These are phyloP conservation scores for Microplitis deprimator DNA, from an alignment of 2,888 invertebrate genomes.

Conservation along the genomic window DNA sequence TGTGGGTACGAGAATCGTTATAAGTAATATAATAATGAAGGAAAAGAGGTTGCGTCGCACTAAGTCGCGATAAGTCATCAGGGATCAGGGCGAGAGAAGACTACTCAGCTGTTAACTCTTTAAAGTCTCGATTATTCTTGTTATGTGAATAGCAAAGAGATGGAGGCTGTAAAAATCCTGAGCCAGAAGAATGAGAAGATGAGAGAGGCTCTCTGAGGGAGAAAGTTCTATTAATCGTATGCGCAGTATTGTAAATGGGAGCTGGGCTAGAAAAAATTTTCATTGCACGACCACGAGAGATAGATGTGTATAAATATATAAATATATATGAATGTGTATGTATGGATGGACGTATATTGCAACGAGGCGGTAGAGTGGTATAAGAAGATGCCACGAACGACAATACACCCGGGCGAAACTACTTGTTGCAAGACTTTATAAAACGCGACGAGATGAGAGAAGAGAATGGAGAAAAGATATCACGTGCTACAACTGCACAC, in stretches of 20 bases:
- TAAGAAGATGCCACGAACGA: slow-evolving; percentile 42
- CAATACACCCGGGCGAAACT: slow-evolving; percentile 35
- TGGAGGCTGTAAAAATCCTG: not conserved
- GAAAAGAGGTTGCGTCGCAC: slow-evolving; percentile 39
- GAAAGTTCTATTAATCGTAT: slow-evolving; percentile 56
- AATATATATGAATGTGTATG: slow-evolving; percentile 8
- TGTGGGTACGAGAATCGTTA: slow-evolving; percentile 2
- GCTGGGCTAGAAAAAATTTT: slow-evolving; percentile 39
- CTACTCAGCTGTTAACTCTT: slow-evolving; percentile 18
- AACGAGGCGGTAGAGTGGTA: not conserved
- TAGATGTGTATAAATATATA: not conserved
- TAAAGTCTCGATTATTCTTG: not conserved
- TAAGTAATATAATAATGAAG: not conserved
- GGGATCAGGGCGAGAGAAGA: slow-evolving; percentile 39
- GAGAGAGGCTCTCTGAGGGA: slow-evolving; percentile 49
- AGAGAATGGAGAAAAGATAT: slow-evolving; percentile 12
- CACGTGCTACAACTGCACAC: not conserved
- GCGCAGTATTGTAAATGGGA: slow-evolving; percentile 50
- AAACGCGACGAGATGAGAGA: slow-evolving; percentile 7
- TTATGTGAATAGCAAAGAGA: slow-evolving; percentile 1
- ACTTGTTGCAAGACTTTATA: slow-evolving; percentile 39
- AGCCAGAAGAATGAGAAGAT: slow-evolving; percentile 33
- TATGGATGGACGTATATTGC: not conserved
- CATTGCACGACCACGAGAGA: slow-evolving; percentile 46
- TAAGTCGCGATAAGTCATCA: slow-evolving; percentile 46